Conservation (phyloP, 1,140 invertebrate species). For the Magallana angulata region DNA sequence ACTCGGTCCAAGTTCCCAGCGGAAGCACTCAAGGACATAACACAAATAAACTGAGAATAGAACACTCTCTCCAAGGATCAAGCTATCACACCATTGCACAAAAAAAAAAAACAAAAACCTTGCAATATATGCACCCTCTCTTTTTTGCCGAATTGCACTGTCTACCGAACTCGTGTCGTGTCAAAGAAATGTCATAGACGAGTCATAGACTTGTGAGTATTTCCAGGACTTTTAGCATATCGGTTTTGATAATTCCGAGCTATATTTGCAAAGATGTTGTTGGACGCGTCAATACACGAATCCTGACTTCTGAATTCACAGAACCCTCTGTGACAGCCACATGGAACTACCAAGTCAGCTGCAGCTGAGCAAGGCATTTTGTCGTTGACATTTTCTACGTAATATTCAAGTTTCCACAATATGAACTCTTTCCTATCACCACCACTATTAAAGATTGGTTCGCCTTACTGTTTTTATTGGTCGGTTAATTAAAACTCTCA, state of each 20-base stretch:
- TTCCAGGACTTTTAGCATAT: constrained; percentile 14
- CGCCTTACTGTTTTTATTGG: neutral
- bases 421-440: neutral
- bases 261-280: neutral
- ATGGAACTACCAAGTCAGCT: neutral
- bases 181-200: neutral
- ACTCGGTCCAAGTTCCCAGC: neutral
- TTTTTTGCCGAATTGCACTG: neutral
- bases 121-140: no score
- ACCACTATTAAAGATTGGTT: neutral
- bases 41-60: neutral
- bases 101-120: no score
- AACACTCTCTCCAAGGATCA: neutral
- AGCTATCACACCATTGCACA: neutral
- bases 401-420: neutral
- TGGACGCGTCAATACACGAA: no score
- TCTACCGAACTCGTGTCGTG: neutral
- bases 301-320: no score
- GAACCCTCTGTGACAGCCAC: no score
- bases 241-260: neutral
- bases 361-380: neutral
- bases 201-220: constrained; percentile 6
- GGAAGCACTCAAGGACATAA: constrained; percentile 26
- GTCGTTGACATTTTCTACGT: no score
- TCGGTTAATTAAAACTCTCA: neutral